These are phyloP conservation scores for Enoplosus armatus DNA, from an alignment of 2,797 vertebrate species.

Conservation along the genomic window DNA sequence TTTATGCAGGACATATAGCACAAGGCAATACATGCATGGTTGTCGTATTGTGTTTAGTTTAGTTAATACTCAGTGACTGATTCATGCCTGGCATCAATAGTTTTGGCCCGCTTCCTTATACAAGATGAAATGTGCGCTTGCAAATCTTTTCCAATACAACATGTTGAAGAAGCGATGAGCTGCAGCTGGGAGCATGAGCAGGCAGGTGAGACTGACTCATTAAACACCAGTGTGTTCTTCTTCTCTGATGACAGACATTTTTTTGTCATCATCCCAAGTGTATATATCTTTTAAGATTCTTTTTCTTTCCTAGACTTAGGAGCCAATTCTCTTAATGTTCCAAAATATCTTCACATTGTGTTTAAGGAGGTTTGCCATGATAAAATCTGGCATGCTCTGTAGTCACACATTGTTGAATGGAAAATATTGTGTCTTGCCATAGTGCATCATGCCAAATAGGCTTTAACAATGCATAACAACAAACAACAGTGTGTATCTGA, in stretches of 20 bases:
- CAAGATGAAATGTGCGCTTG: constrained; percentile 40
- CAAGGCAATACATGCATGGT: constrained; percentile 41
- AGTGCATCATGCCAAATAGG: constrained; percentile 46
- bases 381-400: constrained; percentile 43
- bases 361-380: constrained; percentile 35
- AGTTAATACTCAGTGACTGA: constrained; percentile 56
- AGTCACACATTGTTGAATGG: constrained; percentile 49
- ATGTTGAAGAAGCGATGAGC: constrained; percentile 33
- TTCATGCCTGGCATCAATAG: constrained; percentile 44
- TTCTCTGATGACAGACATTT: constrained; percentile 42
- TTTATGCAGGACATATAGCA: background rate
- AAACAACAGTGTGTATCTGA: constrained; percentile 34
- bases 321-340: constrained; percentile 17
- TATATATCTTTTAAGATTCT: constrained; percentile 1
- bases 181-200: constrained; percentile 54
- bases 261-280: constrained; percentile 40
- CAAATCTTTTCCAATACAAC: constrained; percentile 51
- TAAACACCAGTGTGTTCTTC: constrained; percentile 28
- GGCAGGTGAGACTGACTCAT: constrained; percentile 64
- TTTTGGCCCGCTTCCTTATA: constrained; percentile 27
- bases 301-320: constrained; percentile 32
- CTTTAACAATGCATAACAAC: constrained; percentile 49
- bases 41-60: constrained; percentile 35
- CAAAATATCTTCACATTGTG: constrained; percentile 15
- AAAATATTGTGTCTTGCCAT: constrained; percentile 57